Percentiles rank a stretch among this genome's conserved stretches.
Evolutionary conservation across 2,113 vertebrate genomes (phyloP).

Genomic region (Coryphaenoides rupestris): DNA sequence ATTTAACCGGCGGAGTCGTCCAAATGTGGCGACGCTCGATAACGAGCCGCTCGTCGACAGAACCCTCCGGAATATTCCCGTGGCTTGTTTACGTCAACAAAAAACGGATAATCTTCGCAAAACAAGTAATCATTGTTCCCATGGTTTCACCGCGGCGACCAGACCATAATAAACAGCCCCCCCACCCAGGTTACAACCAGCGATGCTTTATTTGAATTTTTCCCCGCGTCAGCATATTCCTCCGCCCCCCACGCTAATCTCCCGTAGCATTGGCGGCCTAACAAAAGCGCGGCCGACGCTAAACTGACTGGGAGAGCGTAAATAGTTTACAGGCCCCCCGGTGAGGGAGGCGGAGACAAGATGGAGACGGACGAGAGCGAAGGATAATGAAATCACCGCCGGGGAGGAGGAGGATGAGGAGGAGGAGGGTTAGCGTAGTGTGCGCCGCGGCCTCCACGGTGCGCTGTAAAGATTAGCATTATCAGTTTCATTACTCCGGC

Average conservation of each 20-base stretch:
- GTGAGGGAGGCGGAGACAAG: conserved; percentile 41
- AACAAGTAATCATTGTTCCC: too few relatives aligned
- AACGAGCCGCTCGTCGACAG: too few relatives aligned
- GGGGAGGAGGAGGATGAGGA: conserved; percentile 19
- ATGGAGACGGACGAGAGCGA: conserved; percentile 6
- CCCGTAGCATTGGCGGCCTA: conserved; percentile 42
- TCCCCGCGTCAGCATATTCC: conserved; percentile 24
- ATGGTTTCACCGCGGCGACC: neutral
- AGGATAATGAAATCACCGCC: neutral
- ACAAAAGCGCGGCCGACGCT: conserved; percentile 19
- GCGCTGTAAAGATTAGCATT: conserved; percentile 71
- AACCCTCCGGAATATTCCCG: too few relatives aligned
- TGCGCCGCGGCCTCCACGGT: conserved; percentile 55
- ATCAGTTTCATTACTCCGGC: conserved; percentile 64
- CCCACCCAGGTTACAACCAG: conserved; percentile 3
- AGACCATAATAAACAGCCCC: conserved; percentile 30
- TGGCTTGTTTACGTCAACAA: too few relatives aligned
- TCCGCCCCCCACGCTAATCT: conserved; percentile 45
- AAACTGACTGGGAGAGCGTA: conserved; percentile 60
- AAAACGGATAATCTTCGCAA: too few relatives aligned
- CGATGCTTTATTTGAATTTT: conserved; percentile 35
- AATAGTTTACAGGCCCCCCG: conserved; percentile 61
- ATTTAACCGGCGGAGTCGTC: too few relatives aligned
- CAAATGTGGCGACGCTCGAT: too few relatives aligned
- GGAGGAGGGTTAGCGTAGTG: conserved; percentile 52